Percentiles rank a stretch among this genome's conserved stretches.
phyloP scores from a whole-genome alignment of 2,113 vertebrate species.

The Aegypius monachus region DNA sequence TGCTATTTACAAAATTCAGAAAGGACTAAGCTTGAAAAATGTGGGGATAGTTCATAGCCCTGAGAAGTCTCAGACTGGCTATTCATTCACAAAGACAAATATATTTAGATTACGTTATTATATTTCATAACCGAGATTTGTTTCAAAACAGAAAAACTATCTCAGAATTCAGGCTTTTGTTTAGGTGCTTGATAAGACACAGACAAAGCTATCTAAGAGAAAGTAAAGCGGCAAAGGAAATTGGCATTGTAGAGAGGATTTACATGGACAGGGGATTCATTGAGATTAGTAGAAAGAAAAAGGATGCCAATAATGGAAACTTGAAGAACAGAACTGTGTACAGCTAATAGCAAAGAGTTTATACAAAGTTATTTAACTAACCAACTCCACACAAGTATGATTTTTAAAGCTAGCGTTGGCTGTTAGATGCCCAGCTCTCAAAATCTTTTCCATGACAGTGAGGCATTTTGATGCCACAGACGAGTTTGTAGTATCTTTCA shows the following conservation, averaged over 20 bases:
- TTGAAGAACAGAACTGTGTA: neutral
- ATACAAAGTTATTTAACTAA: neutral
- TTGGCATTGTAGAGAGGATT: neutral
- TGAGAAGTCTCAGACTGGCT: neutral
- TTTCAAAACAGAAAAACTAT: neutral
- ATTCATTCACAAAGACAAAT: neutral
- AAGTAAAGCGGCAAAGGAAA: neutral
- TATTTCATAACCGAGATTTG: neutral
- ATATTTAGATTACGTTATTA: neutral
- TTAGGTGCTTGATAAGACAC: neutral
- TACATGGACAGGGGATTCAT: neutral
- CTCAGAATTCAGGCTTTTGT: neutral
- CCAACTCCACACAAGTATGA: neutral
- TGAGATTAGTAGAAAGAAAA: neutral
- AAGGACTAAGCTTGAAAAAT: neutral
- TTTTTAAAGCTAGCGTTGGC: neutral
- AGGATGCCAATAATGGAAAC: neutral
- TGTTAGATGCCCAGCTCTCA: neutral
- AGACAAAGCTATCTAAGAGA: neutral
- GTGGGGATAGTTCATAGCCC: neutral
- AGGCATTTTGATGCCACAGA: neutral
- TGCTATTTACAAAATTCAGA: neutral
- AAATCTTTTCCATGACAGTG: neutral
- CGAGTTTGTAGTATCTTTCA: neutral
- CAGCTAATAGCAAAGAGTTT: neutral